Conservation (phyloP, 1,140 invertebrate genomes). For the Heliconius himera region DNA sequence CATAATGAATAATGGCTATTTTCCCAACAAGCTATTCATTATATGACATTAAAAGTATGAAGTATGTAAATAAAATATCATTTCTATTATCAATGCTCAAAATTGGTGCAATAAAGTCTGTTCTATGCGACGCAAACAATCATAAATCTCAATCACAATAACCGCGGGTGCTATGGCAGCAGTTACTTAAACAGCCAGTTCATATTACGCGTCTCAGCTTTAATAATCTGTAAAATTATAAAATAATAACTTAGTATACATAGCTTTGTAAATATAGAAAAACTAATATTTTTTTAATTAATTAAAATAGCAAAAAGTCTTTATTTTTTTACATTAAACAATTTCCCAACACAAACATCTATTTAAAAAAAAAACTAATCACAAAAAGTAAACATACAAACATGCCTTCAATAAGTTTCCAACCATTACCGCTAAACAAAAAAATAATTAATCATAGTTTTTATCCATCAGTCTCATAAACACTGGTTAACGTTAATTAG, state of each 20-base stretch:
- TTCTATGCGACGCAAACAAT: slow-evolving; percentile 3
- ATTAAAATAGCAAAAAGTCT: too few species aligned
- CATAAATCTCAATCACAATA: slow-evolving; percentile 25
- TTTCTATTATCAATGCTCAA: slow-evolving; percentile 14
- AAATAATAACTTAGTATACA: background rate
- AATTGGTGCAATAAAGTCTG: slow-evolving; percentile 18
- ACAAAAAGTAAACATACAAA: background rate
- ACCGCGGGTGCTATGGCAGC: background rate
- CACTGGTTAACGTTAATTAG: slow-evolving; percentile 21
- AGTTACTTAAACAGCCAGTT: background rate
- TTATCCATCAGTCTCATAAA: slow-evolving; percentile 1
- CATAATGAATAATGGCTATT: too few species aligned
- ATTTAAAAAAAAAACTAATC: background rate
- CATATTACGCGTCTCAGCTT: background rate
- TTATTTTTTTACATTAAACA: too few species aligned
- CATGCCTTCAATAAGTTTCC: background rate
- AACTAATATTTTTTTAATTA: too few species aligned
- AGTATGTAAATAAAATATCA: slow-evolving; percentile 7
- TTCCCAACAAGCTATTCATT: too few species aligned
- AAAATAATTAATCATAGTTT: background rate
- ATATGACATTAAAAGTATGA: background rate
- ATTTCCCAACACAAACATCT: too few species aligned
- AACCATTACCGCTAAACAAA: background rate
- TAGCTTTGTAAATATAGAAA: background rate
- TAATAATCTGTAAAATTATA: background rate